Percentiles rank a stretch among this genome's conserved stretches.
Evolutionary conservation across 1,140 invertebrate genomes (phyloP).

Genomic region (Amphibalanus amphitrite): DNA sequence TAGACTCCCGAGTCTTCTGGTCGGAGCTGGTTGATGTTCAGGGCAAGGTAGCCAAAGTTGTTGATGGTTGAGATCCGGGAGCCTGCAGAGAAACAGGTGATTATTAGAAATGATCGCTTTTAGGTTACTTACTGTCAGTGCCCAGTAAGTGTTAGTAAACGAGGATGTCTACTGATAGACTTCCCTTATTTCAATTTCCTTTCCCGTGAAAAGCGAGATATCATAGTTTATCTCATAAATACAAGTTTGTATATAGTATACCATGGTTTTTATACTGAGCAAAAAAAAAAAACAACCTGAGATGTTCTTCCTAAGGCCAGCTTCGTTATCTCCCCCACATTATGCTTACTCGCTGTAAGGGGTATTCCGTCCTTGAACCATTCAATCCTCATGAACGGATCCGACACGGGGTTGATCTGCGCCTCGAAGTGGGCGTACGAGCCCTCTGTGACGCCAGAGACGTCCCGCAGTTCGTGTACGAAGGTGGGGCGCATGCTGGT

Average conservation of each 20-base stretch:
- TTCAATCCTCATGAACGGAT: conserved; percentile 93
- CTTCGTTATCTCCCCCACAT: no score
- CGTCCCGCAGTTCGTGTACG: conserved; percentile 68
- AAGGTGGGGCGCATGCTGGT: conserved; percentile 43
- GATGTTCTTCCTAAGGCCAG: no score
- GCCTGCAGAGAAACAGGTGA: conserved; percentile 30
- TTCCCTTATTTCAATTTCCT: no score
- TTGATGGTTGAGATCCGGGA: conserved; percentile 34
- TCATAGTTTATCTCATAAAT: no score
- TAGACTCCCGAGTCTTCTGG: conserved; percentile 83
- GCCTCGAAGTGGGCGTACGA: conserved; percentile 87
- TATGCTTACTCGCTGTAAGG: conserved; percentile 71
- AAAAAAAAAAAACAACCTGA: no score
- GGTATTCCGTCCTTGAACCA: conserved; percentile 94
- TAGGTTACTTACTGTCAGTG: no score
- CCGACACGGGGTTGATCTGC: conserved; percentile 81
- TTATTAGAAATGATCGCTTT: no score
- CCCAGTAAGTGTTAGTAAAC: no score
- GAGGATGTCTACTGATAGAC: no score
- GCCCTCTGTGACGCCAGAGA: conserved; percentile 75
- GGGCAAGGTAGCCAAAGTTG: conserved; percentile 67
- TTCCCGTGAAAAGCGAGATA: no score
- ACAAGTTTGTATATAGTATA: no score
- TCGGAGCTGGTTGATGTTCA: conserved; percentile 93
- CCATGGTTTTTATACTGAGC: no score